A percentile compares a stretch with the other conserved stretches of the same genome.
phyloP scores from a whole-genome alignment of 1,140 invertebrate species.

The Teleogryllus occipitalis region DNA sequence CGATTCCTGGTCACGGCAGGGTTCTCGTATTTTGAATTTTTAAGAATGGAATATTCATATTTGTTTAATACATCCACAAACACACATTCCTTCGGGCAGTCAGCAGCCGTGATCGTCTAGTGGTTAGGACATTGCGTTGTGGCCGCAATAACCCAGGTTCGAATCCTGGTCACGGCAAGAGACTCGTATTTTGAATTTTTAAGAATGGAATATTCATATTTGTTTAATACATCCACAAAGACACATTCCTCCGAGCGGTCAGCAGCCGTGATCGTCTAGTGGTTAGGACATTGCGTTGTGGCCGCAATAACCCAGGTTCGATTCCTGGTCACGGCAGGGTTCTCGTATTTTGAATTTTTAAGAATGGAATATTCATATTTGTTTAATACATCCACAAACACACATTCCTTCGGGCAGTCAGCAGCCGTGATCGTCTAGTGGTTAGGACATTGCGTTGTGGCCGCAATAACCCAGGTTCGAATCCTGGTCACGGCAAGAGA shows the following conservation, averaged over 20 bases:
- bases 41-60: too few relatives aligned
- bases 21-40: too few relatives aligned
- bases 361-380: too few relatives aligned
- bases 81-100: too few relatives aligned
- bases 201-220: too few relatives aligned
- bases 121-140: conserved; percentile 89
- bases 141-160: conserved; percentile 88
- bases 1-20: conserved; percentile 90
- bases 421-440: conserved; percentile 80
- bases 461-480: conserved; percentile 89
- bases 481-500: conserved; percentile 82
- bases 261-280: conserved; percentile 82
- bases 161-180: conserved; percentile 90
- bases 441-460: conserved; percentile 88
- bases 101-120: conserved; percentile 81
- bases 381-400: too few relatives aligned
- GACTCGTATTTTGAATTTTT: too few relatives aligned
- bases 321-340: conserved; percentile 92
- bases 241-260: too few relatives aligned
- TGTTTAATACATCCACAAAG: too few relatives aligned
- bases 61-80: too few relatives aligned
- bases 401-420: too few relatives aligned
- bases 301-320: conserved; percentile 88
- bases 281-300: conserved; percentile 88
- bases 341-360: too few relatives aligned